Conservation (phyloP, 2,113 vertebrate species). For the Malurus alboscapulatus region DNA sequence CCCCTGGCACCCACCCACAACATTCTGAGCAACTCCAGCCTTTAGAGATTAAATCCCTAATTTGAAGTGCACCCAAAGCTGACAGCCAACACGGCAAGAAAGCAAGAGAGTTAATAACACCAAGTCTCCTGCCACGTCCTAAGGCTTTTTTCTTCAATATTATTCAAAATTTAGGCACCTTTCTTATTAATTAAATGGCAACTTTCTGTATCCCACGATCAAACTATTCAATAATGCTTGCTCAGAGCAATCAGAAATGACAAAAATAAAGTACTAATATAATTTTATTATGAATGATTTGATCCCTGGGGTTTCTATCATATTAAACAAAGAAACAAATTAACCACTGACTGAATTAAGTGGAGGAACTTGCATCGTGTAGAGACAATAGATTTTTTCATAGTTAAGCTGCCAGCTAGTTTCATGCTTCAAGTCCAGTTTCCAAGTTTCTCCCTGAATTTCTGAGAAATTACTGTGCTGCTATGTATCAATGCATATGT, state of each 20-base stretch:
- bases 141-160: constrained; percentile 50
- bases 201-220: constrained; percentile 55
- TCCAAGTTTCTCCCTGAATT: background rate
- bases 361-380: constrained; percentile 47
- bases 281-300: constrained; percentile 66
- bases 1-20: background rate
- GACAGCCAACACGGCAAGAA: background rate
- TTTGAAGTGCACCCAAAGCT: constrained; percentile 13
- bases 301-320: constrained; percentile 65
- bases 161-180: constrained; percentile 63
- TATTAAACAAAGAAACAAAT: constrained; percentile 71
- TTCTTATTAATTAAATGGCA: constrained; percentile 67
- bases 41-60: background rate
- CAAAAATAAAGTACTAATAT: constrained; percentile 67
- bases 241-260: constrained; percentile 60
- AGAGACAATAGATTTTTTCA: constrained; percentile 41
- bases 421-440: constrained; percentile 1
- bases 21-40: background rate
- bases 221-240: constrained; percentile 59
- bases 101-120: constrained; percentile 43
- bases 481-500: background rate
- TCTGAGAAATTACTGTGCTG: background rate
- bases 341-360: constrained; percentile 62
- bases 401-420: constrained; percentile 23
- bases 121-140: constrained; percentile 23